A percentile compares a stretch with the other conserved stretches of the same genome.
Conservation (phyloP, 2,797 vertebrate genomes). For the Euphonia xanthogaster region DNA sequence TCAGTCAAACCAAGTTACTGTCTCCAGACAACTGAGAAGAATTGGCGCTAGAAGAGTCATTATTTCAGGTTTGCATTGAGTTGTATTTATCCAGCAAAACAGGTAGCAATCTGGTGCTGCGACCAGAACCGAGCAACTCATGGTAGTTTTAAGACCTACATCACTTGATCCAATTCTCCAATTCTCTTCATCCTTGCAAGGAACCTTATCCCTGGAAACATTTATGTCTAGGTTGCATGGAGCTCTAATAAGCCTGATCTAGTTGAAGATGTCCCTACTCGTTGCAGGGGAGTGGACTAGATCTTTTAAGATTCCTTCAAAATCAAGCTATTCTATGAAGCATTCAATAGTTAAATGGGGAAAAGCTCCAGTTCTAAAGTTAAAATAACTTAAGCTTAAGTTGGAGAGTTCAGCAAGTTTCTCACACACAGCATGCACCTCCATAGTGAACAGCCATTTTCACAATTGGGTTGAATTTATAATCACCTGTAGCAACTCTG, state of each 20-base stretch:
- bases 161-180: not conserved
- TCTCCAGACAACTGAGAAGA: not conserved
- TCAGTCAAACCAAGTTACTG: not conserved
- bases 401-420: not conserved
- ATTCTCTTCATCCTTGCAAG: not conserved
- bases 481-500: not conserved
- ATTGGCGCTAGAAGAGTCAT: not conserved
- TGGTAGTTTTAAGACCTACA: not conserved
- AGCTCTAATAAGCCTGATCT: not conserved
- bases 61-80: not conserved
- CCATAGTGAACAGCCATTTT: not conserved
- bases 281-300: not conserved
- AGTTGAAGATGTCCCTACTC: not conserved
- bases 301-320: not conserved
- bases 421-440: rapidly evolving
- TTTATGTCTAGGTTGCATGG: not conserved
- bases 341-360: not conserved
- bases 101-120: not conserved
- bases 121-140: not conserved
- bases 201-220: not conserved
- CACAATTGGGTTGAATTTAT: not conserved
- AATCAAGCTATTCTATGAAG: not conserved
- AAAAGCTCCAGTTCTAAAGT: not conserved
- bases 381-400: not conserved
- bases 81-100: not conserved